Base-by-base conservation (phyloP, 2,888 invertebrate genomes). In the Carterocephalus palaemon region DNA sequence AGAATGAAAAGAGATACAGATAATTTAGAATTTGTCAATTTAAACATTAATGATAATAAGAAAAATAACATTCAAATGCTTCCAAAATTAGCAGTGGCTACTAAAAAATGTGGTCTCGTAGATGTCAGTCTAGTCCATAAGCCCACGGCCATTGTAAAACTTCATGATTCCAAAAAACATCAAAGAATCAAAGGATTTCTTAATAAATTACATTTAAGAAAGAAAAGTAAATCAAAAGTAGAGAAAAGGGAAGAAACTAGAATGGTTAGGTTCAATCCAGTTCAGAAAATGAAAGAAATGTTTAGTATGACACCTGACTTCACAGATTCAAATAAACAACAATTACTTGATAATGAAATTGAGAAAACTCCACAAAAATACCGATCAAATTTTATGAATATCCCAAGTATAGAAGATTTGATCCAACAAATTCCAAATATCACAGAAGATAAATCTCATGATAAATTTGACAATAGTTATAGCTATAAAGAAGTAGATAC, bases 341-440 rank as follows among this genome's bases (percentile, higher is more conserved):
- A 2, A 6, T 57, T 49, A n/a, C n/a, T n/a, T n/a, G n/a, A n/a
- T n/a, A n/a, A n/a, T 19, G 67, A 70, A 42, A 67, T 67, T 10
- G 67, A 71, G 47, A 61, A 20, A 12, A 13, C 16, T 8, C 17
- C 34, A 3, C 8, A 24, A 34, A 22, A 34, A 9, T 15, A 8
- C 1, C n/a, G 20, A 3, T 9, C 26, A 2, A 41, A 33, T 7
- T 5, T 8, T 26, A 8, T 8, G 4, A 2, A 17, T 32, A 9
- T 53, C 3, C 48, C 56, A 2, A 56, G 45, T 4, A 4, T 65
- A 3, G 59, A 70, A 2, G 73, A 70, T 1, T 56, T 76, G 28
- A 53, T 49, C n/a, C 57, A 55, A 2, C 62, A 68, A 47, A 53
- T 75, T 32, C 75, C 76, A 1, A 71, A 70, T 43, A 71, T 78